Base-by-base conservation (phyloP, 1,140 invertebrate species). In the Caenorhabditis tropicalis region DNA sequence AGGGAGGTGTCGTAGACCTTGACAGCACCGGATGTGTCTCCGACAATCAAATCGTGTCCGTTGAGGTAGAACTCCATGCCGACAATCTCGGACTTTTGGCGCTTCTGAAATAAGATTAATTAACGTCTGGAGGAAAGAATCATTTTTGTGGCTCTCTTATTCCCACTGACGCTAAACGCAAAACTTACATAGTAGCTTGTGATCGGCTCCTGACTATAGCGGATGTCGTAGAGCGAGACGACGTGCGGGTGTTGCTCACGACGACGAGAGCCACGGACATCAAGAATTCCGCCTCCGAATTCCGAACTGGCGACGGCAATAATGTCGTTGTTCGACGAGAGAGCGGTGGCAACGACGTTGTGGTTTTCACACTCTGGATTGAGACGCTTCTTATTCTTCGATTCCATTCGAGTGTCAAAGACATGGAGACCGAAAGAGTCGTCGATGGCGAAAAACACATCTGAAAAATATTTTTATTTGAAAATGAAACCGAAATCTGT, bases 211-310 rank as follows among this genome's bases (percentile, higher is more conserved):
- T 43, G 65, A 33, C 39, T 12, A 24, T 74, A 74, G 16, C 65
- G 65, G 10, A 24, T 9, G 65, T 74, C 65, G 24, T 74, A 74
- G 7, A 74, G n/a, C 3, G 65, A 74, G 19, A 74, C 15, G n/a
- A 74, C 65, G 33, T 74, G 65, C 24, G 33, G 15, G n/a, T 74
- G 65, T 12, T 74, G 33, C 19, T 74, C 65, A 27, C 65, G 65
- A 27, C 65, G 65, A 10, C 65, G 65, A 12, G 65, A 74, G 10
- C 65, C 65, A 39, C 65, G 65, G 12, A 74, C 65, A 46, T 74
- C 65, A 2, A 74, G 65, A n/a, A 74, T 74, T 43, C 65, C 65
- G 12, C 65, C 65, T 43, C 65, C 65, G 24, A 74, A 74, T n/a
- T 74, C 65, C 6, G 65, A 43, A 24, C 65, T 74, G n/a, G 65